phyloP scores from a whole-genome alignment of 2,113 vertebrate species.

The Carassius carassius region DNA sequence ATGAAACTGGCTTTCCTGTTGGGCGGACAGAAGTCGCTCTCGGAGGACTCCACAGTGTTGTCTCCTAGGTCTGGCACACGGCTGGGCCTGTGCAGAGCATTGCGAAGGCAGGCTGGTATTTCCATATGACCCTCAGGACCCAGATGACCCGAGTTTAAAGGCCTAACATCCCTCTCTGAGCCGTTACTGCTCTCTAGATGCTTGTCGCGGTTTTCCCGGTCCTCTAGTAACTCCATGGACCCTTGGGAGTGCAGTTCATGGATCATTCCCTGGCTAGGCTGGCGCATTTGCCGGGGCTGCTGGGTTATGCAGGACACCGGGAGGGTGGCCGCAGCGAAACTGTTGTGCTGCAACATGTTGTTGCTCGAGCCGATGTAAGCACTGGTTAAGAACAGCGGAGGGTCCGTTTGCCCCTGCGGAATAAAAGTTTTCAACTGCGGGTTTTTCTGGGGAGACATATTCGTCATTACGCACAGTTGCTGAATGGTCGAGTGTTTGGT shows the following conservation, averaged over 20 bases:
- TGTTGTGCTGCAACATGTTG: slow-evolving; percentile 60
- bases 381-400: slow-evolving; percentile 61
- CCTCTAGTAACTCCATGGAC: slow-evolving; percentile 46
- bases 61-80: slow-evolving; percentile 63
- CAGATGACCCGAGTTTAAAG: slow-evolving; percentile 55
- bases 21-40: slow-evolving; percentile 70
- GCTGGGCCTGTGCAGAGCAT: slow-evolving; percentile 64
- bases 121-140: slow-evolving; percentile 59
- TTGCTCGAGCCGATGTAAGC: slow-evolving; percentile 64
- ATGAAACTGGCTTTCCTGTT: slow-evolving; percentile 82
- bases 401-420: slow-evolving; percentile 68
- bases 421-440: slow-evolving; percentile 71
- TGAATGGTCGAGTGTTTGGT: slow-evolving; percentile 73
- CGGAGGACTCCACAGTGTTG: slow-evolving; percentile 70
- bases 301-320: slow-evolving; percentile 67
- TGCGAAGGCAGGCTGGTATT: slow-evolving; percentile 58
- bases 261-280: slow-evolving; percentile 65
- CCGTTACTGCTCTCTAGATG: slow-evolving; percentile 61
- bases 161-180: slow-evolving; percentile 50
- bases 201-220: slow-evolving; percentile 50
- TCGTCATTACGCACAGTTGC: slow-evolving; percentile 69
- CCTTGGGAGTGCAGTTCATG: slow-evolving; percentile 59
- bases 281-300: slow-evolving; percentile 54
- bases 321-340: slow-evolving; percentile 58
- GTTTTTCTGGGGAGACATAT: slow-evolving; percentile 72